These are phyloP conservation scores for Sorex maritimensis DNA, from an alignment of 2,797 vertebrate genomes.

Conservation along the genomic window DNA sequence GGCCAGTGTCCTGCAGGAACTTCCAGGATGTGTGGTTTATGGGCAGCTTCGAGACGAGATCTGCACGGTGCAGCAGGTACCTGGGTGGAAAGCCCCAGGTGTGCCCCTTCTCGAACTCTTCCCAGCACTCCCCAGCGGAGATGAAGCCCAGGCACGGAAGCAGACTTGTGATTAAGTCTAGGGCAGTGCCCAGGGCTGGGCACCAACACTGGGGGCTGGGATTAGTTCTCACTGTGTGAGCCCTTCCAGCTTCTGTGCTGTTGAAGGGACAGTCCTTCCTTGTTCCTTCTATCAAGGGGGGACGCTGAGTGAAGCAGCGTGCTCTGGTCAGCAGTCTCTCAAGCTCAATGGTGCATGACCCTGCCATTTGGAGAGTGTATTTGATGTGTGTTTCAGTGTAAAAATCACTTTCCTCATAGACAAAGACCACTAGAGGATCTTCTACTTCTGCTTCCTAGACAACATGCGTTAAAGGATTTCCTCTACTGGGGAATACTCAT, in stretches of 20 bases:
- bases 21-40: background rate
- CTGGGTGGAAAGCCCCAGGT: background rate
- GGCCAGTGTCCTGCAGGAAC: no score
- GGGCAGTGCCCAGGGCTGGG: background rate
- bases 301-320: background rate
- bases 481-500: background rate
- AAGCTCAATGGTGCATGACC: background rate
- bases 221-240: background rate
- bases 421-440: no score
- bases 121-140: background rate
- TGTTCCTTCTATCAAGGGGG: background rate
- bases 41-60: background rate
- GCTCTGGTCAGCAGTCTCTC: background rate
- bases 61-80: background rate
- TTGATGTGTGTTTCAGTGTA: no score
- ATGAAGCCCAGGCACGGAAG: background rate
- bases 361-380: background rate
- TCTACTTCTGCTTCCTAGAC: no score
- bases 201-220: background rate
- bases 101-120: background rate
- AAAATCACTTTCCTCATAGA: no score
- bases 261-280: background rate
- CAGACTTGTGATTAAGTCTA: background rate
- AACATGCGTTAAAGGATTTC: no score
- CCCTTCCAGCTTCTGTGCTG: rapidly evolving